Evolutionary conservation across 2,797 vertebrate species (phyloP).

Genomic region (Pseudotriccus pelzelni): DNA sequence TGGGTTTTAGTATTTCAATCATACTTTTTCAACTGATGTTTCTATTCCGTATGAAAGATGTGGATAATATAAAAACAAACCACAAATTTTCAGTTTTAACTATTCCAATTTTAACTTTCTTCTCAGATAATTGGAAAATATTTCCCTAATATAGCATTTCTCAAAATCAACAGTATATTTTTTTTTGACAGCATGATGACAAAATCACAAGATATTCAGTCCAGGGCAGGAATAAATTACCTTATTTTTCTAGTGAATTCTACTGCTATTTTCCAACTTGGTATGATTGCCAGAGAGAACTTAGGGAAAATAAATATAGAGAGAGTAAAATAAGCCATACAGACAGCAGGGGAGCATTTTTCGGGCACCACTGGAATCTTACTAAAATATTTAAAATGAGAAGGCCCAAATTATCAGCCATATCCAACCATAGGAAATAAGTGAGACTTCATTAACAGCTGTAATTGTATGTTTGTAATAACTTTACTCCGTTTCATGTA

Average conservation of each 20-base stretch:
- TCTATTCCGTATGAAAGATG: neutral
- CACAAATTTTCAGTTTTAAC: neutral
- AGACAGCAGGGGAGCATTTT: neutral
- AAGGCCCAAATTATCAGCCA: neutral
- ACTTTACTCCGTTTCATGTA: neutral
- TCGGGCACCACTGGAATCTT: neutral
- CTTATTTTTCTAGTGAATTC: constrained; percentile 9
- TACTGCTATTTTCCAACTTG: neutral
- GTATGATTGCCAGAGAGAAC: neutral
- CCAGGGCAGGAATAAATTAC: neutral
- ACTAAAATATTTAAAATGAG: constrained; percentile 11
- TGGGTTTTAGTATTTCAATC: neutral
- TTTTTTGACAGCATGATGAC: neutral
- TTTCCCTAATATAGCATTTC: neutral
- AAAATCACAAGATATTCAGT: neutral
- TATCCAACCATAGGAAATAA: neutral
- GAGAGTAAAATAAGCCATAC: neutral
- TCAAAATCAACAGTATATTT: neutral
- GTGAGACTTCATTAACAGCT: neutral
- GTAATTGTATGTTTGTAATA: neutral
- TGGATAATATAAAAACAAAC: neutral
- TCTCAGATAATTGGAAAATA: neutral
- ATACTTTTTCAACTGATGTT: neutral
- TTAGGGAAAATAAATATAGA: constrained; percentile 1
- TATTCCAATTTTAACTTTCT: neutral